Evolutionary conservation across 2,797 vertebrate genomes (phyloP).

Genomic region (Dromococcyx pavoninus): DNA sequence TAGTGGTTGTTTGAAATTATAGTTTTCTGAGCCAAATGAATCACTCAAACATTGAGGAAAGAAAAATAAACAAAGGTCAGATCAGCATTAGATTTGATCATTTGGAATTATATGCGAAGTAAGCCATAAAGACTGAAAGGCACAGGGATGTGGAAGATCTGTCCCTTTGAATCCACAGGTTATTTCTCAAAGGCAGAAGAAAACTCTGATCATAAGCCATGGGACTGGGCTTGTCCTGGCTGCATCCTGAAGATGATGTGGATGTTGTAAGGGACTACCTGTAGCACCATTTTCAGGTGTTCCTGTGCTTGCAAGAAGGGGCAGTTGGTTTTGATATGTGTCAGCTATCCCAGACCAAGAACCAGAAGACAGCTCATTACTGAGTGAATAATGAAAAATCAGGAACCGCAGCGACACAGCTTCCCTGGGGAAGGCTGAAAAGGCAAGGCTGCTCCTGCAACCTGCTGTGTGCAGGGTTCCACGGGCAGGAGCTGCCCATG

Average conservation of each 20-base stretch:
- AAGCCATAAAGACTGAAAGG: background rate
- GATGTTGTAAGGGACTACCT: background rate
- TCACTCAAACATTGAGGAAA: background rate
- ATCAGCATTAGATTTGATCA: background rate
- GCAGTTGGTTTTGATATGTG: background rate
- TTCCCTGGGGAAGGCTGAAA: background rate
- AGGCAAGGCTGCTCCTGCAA: background rate
- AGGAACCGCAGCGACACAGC: no score
- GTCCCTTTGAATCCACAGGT: background rate
- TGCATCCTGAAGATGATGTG: background rate
- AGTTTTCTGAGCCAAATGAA: background rate
- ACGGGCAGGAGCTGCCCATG: no score
- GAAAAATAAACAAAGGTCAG: constrained; percentile 15
- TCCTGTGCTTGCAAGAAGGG: background rate
- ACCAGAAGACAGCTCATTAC: background rate
- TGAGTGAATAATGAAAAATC: background rate
- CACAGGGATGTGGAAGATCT: background rate
- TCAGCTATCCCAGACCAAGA: background rate
- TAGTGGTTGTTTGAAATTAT: constrained; percentile 24
- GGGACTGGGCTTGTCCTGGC: background rate
- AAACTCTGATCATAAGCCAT: background rate
- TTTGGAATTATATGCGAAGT: background rate
- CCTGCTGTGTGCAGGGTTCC: background rate
- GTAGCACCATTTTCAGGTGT: background rate
- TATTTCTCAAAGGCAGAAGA: background rate